Base-by-base conservation (phyloP, 2,113 vertebrate species). In the Climacteris rufus region DNA sequence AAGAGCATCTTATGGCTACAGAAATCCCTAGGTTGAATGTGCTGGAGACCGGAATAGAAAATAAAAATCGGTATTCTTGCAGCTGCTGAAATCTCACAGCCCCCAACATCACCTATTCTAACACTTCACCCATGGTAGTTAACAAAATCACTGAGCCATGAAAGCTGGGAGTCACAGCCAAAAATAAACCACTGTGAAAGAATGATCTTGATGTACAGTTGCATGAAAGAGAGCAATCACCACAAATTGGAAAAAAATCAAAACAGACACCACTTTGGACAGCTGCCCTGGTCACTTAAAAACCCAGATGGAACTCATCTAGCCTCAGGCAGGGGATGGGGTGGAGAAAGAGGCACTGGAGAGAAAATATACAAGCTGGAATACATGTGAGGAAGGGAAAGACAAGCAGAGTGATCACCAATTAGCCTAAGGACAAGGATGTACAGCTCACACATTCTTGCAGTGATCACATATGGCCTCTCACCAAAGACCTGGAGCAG, bases 251-350 rank as follows among this genome's bases (percentile, higher is more conserved):
- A 68, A 89, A 88, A 93, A 94, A 82, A 68, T 79, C 82, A 87
- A 91, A 90, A 91, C 89, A 95, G 93, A 87, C 85, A 87, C 57
- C 59, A 42, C 56, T 70, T 92, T 95, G 85, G 91, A 95, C 78
- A 93, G 80, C 40, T 94, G 86, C 89, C 82, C 70, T 42, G 45
- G 82, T 93, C 76, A 87, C 77, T 89, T 89, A 90, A 89, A 70
- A 93, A 83, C 63, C 86, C 82, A 98, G 96, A 95, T 87, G 53
- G 97, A 97, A 92, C 44, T 88, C 68, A 85, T 78, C 79, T 91
- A 85, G 90, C 84, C 72, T 47, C 10, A 83, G 80, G 82, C 71
- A 94, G 75, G 31, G 94, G 59, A 76, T 3, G 4, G 57, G 53
- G 35, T 56, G 56, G 68, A 77, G 50, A 86, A 82, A 74, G 77